Base-by-base conservation (phyloP, 1,140 invertebrate genomes). In the Copidosoma floridanum region DNA sequence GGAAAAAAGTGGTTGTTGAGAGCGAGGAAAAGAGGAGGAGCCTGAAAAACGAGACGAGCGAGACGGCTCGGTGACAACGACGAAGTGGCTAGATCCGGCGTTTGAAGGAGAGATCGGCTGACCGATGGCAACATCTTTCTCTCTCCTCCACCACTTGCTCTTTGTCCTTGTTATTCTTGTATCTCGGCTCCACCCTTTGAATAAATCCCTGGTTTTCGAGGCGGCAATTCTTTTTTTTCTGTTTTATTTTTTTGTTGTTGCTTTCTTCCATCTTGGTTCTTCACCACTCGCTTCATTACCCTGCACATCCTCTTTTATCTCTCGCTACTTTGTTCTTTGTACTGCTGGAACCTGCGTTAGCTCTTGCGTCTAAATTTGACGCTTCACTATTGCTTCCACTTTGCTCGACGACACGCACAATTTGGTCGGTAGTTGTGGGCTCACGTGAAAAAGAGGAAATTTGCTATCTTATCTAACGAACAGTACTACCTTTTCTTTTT, bases 81-180 rank as follows among this genome's bases (percentile, higher is more conserved):
- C 4, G 44, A 23, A 23, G 29, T 26, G 23, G 44, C 23, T 24
- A 14, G 26, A 21, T n/a, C n/a, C n/a, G n/a, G 51, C 37, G 23
- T 40, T 41, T 40, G 51, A 53, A 53, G 43, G 54, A 57, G 44
- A 57, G n/a, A n/a, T n/a, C n/a, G n/a, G n/a, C n/a, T n/a, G n/a
- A 57, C 24, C 29, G 44, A 48, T 47, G 44, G 44, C 26, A 24
- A 14, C 14, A 32, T 47, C 26, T 8, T 20, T 4, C 8, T 26
- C 47, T 50, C 24, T 48, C 26, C n/a, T 18, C 6, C 24, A 7
- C 23, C 20, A 14, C 44, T n/a, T 24, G 14, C 23, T 26, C 44
- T 27, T n/a, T 27, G 12, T 41, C 18, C 18, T 8, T 18, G 40
- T 11, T 26, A 11, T 11, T 26, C 50, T 54, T 21, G 20, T 56